Evolutionary conservation across 2,888 invertebrate genomes (phyloP), one percentile per base, ranked within the genome.

Genomic region (Apotomis turbidana): DNA sequence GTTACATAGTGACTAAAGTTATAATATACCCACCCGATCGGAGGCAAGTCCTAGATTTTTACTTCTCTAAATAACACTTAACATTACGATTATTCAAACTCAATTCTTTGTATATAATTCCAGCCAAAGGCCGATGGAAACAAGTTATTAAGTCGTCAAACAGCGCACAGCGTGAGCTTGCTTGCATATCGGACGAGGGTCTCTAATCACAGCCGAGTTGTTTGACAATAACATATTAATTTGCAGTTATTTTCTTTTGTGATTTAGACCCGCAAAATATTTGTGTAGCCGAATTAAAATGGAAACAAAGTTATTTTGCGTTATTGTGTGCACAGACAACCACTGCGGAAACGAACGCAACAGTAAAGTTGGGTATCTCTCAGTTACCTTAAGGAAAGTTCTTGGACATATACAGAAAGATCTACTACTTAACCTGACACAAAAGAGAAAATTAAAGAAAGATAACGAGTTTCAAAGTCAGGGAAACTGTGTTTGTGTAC

Each of bases 131-230:
- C 60, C 57, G 64, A 52, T 52, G 55, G 71, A 57, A 71, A 66
- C 57, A 71, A 71, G 71, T 71, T 71, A 71, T 71, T 71, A 71
- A 68, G 71, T 71, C 71, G 71, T 68, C 71, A 71, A 67, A 67
- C 51, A 49, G 54, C 67, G 41, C 71, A 52, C 70, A 71, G 71
- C 71, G 36, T 67, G 71, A 61, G 68, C 61, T 44, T 59, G 70
- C 64, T 46, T 13, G 44, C 59, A 51, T n/a, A 59, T 9, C 10
- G 10, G 61, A 67, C 70, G 70, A 63, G 71, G 71, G 71, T 71
- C 38, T 38, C 60, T 46, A 71, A 68, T 62, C 46, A 62, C 51
- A 59, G 15, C 41, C 3, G 13, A 60, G 44, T n/a, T 71, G 71
- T 71, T 68, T 71, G 57, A 46, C 61, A 71, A 68, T 68, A 71